These are phyloP conservation scores for Malurus melanocephalus DNA, from an alignment of 2,113 vertebrate species.

Conservation along the genomic window DNA sequence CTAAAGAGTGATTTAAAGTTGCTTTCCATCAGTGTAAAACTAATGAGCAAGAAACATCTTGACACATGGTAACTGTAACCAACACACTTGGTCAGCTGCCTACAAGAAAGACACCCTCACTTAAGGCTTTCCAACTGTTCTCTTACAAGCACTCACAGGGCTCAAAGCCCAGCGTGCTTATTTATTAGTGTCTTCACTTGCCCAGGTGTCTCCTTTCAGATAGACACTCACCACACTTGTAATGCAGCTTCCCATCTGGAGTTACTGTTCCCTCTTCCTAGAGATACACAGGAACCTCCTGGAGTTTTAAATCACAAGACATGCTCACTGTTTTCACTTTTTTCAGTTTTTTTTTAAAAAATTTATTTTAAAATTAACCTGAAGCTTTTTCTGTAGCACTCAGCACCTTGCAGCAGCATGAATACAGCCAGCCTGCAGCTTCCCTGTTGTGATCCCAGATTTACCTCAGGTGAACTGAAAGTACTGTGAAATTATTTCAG, in stretches of 20 bases:
- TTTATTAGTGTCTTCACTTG: constrained; percentile 36
- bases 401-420: not conserved
- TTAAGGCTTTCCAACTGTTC: constrained; percentile 59
- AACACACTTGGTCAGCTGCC: constrained; percentile 60
- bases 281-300: not conserved
- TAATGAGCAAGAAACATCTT: constrained; percentile 68
- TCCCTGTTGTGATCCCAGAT: not conserved
- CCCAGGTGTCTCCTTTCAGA: constrained; percentile 60
- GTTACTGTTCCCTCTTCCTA: not conserved
- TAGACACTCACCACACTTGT: not conserved
- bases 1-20: constrained; percentile 70
- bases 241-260: constrained; percentile 28
- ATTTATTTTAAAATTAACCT: not conserved
- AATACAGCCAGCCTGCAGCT: not conserved
- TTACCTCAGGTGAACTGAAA: constrained; percentile 4
- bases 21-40: constrained; percentile 68
- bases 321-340: not conserved
- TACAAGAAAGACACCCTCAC: constrained; percentile 17
- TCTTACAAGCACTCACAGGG: not conserved
- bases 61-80: constrained; percentile 57
- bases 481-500: not conserved
- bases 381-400: not conserved
- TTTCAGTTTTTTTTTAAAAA: too few species aligned
- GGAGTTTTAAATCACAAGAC: not conserved
- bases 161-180: constrained; percentile 28